These are phyloP conservation scores for Cygnus buccinator DNA, from an alignment of 2,113 vertebrate genomes.

Conservation along the genomic window DNA sequence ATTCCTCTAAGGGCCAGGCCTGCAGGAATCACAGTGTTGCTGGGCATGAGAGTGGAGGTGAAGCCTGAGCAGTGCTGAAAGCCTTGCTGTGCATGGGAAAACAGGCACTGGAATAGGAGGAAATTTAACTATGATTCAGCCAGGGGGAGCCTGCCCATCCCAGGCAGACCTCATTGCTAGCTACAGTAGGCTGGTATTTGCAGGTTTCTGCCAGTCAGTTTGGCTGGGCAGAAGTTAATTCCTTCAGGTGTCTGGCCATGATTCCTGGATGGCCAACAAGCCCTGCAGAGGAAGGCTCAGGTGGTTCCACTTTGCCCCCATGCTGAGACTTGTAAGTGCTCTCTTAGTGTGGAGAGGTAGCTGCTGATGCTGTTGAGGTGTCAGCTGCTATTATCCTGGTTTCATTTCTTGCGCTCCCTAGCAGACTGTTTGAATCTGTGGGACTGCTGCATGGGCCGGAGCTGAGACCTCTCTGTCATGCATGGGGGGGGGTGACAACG, in stretches of 20 bases:
- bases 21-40: accelerated
- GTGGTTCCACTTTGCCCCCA: not conserved
- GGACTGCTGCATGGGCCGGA: not conserved
- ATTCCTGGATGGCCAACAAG: not conserved
- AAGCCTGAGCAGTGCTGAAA: not conserved
- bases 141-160: not conserved
- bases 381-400: not conserved
- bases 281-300: not conserved
- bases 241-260: accelerated
- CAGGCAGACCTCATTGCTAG: not conserved
- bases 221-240: not conserved
- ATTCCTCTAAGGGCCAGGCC: not conserved
- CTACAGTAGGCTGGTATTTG: not conserved
- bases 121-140: not conserved
- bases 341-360: not conserved
- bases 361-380: not conserved
- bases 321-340: not conserved
- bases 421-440: not conserved
- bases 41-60: accelerated
- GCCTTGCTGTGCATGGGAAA: not conserved
- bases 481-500: accelerated
- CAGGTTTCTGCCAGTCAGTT: not conserved
- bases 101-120: not conserved
- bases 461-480: not conserved
- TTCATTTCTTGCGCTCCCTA: not conserved